These are phyloP conservation scores for Melanerpes aurifrons DNA, from an alignment of 2,113 vertebrate species.

Conservation along the genomic window DNA sequence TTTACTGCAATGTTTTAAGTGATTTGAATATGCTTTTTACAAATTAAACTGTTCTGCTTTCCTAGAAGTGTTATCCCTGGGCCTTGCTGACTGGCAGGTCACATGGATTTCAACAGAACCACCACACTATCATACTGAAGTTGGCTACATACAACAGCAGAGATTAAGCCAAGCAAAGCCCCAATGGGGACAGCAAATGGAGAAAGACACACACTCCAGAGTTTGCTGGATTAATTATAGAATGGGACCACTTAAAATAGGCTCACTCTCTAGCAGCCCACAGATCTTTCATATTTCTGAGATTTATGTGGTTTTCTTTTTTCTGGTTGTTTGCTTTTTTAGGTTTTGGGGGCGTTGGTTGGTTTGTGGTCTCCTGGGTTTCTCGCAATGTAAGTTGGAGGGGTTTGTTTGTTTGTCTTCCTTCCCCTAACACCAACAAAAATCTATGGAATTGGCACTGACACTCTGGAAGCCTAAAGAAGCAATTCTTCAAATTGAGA, in stretches of 20 bases:
- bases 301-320: background rate
- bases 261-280: slow-evolving; percentile 34
- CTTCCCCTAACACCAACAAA: background rate
- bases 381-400: background rate
- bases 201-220: background rate
- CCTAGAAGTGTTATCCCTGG: background rate
- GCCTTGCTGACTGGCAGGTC: background rate
- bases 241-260: slow-evolving; percentile 22
- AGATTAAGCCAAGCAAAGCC: background rate
- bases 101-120: background rate
- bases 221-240: slow-evolving; percentile 47
- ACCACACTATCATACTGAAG: background rate
- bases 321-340: background rate
- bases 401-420: background rate
- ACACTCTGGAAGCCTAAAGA: slow-evolving; percentile 4
- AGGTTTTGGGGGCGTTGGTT: background rate
- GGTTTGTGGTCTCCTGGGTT: background rate
- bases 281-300: background rate
- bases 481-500: slow-evolving; percentile 33
- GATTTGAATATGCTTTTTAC: background rate
- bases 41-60: background rate
- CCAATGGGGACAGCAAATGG: background rate
- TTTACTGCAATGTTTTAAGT: background rate
- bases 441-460: slow-evolving; percentile 29
- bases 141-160: background rate